Conservation (phyloP, 2,797 vertebrate genomes). For the Rhinella marina region DNA sequence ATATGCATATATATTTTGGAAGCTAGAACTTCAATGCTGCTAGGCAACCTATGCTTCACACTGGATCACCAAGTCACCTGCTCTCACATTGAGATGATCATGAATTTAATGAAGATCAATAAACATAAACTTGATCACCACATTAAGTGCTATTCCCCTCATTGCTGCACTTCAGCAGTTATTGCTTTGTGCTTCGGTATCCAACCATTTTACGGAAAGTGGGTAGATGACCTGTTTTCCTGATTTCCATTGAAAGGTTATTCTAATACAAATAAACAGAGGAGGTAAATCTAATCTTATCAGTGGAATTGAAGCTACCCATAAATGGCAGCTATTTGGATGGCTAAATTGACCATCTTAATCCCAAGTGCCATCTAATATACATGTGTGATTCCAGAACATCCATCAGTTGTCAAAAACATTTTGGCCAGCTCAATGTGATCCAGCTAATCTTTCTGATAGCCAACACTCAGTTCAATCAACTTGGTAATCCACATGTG, state of each 20-base stretch:
- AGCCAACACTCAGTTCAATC: background rate
- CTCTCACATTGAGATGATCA: background rate
- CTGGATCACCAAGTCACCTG: background rate
- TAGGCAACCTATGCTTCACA: background rate
- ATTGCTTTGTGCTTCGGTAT: background rate
- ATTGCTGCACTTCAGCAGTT: background rate
- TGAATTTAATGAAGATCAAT: background rate
- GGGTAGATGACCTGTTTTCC: background rate
- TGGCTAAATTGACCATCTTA: background rate
- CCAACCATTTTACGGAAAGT: background rate
- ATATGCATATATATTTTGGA: background rate
- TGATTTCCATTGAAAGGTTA: background rate
- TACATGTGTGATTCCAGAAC: background rate
- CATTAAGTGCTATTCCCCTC: background rate
- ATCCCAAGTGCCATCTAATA: background rate
- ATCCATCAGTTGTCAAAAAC: conserved; percentile 1
- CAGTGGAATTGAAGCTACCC: background rate
- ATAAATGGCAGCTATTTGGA: background rate
- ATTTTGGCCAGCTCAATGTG: background rate
- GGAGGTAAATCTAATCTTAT: conserved; percentile 9
- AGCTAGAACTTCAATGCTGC: background rate
- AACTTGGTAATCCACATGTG: conserved; percentile 6
- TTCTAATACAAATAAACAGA: background rate
- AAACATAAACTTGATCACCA: background rate
- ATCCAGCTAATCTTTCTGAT: conserved; percentile 14